phyloP scores from a whole-genome alignment of 2,797 vertebrate species.

The Etheostoma perlongum region DNA sequence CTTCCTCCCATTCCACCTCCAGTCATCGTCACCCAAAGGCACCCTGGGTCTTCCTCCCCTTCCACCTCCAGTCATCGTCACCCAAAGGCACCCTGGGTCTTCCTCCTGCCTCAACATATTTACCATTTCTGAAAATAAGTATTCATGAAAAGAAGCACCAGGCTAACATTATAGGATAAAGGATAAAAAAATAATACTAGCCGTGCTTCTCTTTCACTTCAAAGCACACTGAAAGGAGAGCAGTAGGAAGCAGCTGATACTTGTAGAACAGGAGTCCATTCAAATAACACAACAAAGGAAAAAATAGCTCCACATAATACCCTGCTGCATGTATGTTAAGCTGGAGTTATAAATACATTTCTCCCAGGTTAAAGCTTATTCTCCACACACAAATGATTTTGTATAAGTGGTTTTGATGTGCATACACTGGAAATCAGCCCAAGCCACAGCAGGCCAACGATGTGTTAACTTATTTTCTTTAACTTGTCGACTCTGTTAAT shows the following conservation, averaged over 20 bases:
- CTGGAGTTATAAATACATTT: slow-evolving; percentile 42
- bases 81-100: too few species aligned
- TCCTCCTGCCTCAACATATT: background rate
- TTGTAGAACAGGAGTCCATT: slow-evolving; percentile 13
- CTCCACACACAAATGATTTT: slow-evolving; percentile 13
- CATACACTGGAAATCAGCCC: slow-evolving; percentile 36
- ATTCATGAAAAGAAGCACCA: slow-evolving; percentile 13
- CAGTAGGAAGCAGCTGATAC: slow-evolving; percentile 2
- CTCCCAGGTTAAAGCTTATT: slow-evolving; percentile 6
- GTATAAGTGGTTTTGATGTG: slow-evolving; percentile 23
- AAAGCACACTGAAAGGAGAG: slow-evolving; percentile 20
- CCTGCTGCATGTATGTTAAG: slow-evolving; percentile 27
- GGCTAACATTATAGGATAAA: background rate
- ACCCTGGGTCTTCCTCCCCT: too few species aligned
- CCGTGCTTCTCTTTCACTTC: slow-evolving; percentile 2
- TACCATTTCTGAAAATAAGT: slow-evolving; percentile 7
- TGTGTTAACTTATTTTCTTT: slow-evolving; percentile 71
- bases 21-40: too few species aligned
- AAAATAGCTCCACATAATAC: background rate
- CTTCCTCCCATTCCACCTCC: too few species aligned
- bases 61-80: too few species aligned
- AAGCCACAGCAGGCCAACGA: slow-evolving; percentile 36
- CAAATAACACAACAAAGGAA: background rate
- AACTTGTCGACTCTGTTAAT: slow-evolving; percentile 72
- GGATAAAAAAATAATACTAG: background rate